Conservation (phyloP, 1,140 invertebrate genomes). For the Medauroidea extradentata region DNA sequence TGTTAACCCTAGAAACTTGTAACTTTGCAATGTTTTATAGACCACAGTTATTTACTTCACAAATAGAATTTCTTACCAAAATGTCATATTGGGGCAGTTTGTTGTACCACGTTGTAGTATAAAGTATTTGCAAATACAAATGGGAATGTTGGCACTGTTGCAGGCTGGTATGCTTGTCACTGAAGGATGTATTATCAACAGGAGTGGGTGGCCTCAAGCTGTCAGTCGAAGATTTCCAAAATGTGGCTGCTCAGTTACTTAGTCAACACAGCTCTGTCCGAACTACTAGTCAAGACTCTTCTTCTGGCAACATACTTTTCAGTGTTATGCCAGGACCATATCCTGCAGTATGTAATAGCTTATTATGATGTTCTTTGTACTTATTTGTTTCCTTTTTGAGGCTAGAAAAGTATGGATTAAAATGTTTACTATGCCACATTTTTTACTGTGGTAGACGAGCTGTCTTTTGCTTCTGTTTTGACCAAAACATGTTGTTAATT, state of each 20-base stretch:
- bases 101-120: neutral
- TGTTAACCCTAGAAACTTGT: too few species aligned
- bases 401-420: too few species aligned
- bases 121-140: neutral
- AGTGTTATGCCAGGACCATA: neutral
- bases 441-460: too few species aligned
- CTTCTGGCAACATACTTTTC: conserved; percentile 1
- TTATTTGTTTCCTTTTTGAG: too few species aligned
- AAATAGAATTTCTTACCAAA: neutral
- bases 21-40: too few species aligned
- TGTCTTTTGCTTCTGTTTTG: too few species aligned
- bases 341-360: too few species aligned
- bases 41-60: neutral
- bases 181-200: conserved; percentile 42
- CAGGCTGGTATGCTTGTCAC: conserved; percentile 43
- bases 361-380: too few species aligned
- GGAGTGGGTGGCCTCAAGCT: conserved; percentile 38
- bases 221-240: conserved; percentile 43
- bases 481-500: too few species aligned
- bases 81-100: neutral
- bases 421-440: too few species aligned
- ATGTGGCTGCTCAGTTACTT: conserved; percentile 41
- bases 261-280: conserved; percentile 28
- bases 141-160: conserved; percentile 27
- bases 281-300: neutral